Base-by-base conservation (phyloP, 2,888 invertebrate species). In the Sphaerophoria taeniata region DNA sequence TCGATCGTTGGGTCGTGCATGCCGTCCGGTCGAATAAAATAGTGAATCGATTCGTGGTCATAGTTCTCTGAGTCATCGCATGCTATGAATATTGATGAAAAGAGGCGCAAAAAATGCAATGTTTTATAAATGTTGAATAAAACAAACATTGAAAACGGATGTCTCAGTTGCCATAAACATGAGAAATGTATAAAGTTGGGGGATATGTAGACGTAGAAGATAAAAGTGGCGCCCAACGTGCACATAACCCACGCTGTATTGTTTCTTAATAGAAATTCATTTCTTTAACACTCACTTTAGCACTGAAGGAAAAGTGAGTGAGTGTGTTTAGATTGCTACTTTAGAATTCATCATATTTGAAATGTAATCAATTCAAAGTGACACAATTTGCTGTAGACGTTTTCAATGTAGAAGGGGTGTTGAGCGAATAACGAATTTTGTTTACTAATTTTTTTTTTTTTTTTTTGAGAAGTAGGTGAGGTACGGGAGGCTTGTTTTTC, bases 31-130 rank as follows among this genome's bases (percentile, higher is more conserved):
- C 7, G 45, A 24, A 49, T 9, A 14, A 34, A 69, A 55, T 43
- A 63, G 63, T 78, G 63, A 75, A 80, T 72, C 58, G 71, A 33
- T 69, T 45, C 70, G 58, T 75, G 84, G 81, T 73, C 76, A 80
- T 69, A 83, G 83, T 83, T 70, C 24, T 71, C 56, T 85, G 85
- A 85, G 43, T 85, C 84, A 85, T 76, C 24, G 24, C 24, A 24
- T 24, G 81, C 76, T 65, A 85, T 85, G 81, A 85, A 85, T 85
- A 85, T 85, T 85, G 72, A 85, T 85, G 60, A 16, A 56, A 31
- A 77, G 69, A 56, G 43, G 80, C 69, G 85, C 73, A 65, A 85
- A 81, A 76, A 77, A 43, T 81, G 69, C 63, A 45, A 73, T 70
- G 84, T 67, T 58, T 76, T 81, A 72, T 77, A 81, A 80, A 24